phyloP scores from a whole-genome alignment of 2,888 invertebrate genomes.

The Rhamnusium bicolor region DNA sequence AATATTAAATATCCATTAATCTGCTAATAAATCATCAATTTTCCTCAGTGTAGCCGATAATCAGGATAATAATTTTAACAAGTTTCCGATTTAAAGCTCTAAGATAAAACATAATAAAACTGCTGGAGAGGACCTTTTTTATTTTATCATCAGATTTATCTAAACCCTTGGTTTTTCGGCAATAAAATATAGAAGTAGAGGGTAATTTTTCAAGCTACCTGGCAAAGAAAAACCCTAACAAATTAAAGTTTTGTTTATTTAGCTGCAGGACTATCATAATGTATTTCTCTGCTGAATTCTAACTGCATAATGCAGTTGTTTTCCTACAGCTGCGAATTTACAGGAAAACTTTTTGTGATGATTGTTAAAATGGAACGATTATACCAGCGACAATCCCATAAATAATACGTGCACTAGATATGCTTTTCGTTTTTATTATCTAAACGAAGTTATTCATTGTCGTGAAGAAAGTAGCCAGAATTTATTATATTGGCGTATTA shows the following conservation, averaged over 20 bases:
- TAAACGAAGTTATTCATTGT: neutral
- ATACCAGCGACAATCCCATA: neutral
- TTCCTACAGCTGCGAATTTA: neutral
- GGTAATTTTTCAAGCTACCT: slow-evolving; percentile 4
- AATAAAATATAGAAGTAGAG: slow-evolving; percentile 17
- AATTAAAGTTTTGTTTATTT: slow-evolving; percentile 18
- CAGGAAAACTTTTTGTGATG: neutral
- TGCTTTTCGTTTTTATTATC: neutral
- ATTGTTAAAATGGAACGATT: neutral
- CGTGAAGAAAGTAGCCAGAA: neutral
- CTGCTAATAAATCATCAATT: neutral
- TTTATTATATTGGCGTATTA: neutral
- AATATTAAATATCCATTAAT: neutral
- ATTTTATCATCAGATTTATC: slow-evolving; percentile 27
- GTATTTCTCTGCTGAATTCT: slow-evolving; percentile 1
- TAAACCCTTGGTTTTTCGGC: slow-evolving; percentile 8
- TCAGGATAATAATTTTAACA: slow-evolving; percentile 9
- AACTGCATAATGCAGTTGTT: neutral
- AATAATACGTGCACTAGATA: neutral
- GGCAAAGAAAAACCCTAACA: neutral
- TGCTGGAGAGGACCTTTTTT: neutral
- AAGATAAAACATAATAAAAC: neutral
- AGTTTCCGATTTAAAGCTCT: neutral
- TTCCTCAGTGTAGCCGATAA: slow-evolving; percentile 1
- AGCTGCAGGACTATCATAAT: neutral